phyloP scores from a whole-genome alignment of 2,797 vertebrate genomes.

The Otus scops region DNA sequence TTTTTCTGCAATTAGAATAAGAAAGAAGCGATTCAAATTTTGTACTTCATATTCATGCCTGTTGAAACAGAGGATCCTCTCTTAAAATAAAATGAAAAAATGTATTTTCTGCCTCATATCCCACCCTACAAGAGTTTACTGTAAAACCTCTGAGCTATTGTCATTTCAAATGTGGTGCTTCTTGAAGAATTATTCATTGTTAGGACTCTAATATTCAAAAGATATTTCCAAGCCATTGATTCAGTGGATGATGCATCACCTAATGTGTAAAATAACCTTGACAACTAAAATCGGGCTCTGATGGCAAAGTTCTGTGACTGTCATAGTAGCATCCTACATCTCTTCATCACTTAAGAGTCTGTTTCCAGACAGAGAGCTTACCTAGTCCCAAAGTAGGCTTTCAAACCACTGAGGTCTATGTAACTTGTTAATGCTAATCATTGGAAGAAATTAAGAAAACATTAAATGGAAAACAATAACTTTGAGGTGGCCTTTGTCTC shows the following conservation, averaged over 20 bases:
- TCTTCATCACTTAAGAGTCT: background rate
- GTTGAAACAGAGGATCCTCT: background rate
- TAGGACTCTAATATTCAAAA: background rate
- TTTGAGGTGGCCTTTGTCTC: background rate
- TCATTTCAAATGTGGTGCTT: background rate
- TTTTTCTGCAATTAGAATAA: background rate
- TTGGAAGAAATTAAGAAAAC: background rate
- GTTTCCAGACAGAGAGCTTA: background rate
- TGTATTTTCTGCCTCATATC: conserved; percentile 3
- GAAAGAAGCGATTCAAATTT: background rate
- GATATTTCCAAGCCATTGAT: background rate
- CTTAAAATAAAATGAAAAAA: background rate
- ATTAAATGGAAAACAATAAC: background rate
- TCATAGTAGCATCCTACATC: background rate
- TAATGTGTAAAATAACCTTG: conserved; percentile 16
- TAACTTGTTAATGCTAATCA: background rate
- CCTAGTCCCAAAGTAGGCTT: background rate
- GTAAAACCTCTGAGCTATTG: background rate
- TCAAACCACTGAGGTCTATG: background rate
- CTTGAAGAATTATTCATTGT: background rate
- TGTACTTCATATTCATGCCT: background rate
- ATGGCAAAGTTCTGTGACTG: background rate
- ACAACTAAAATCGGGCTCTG: background rate
- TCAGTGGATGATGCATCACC: background rate
- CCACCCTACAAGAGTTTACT: background rate